Conservation (phyloP, 2,113 vertebrate species). For the Epinephelus cyanopodus region DNA sequence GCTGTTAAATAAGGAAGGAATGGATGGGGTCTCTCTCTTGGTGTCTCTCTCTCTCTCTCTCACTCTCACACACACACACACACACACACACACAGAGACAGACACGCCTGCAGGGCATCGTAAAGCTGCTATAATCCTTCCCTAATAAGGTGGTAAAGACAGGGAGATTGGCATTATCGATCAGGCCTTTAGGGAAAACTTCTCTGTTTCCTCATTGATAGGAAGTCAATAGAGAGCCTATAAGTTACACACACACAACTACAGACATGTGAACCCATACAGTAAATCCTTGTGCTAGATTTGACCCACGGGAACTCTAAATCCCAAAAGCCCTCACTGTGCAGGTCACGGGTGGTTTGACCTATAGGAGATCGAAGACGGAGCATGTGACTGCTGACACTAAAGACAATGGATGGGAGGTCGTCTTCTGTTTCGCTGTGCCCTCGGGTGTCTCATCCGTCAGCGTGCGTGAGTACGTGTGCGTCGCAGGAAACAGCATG, state of each 20-base stretch:
- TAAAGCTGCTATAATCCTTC: constrained; percentile 58
- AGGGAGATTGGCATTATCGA: constrained; percentile 60
- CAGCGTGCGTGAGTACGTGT: not conserved
- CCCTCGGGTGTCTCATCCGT: constrained; percentile 21
- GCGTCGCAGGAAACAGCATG: not conserved
- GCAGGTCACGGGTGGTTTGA: constrained; percentile 37
- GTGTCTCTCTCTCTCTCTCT: not conserved
- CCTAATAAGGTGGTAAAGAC: constrained; percentile 73
- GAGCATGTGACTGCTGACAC: constrained; percentile 54
- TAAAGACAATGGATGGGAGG: constrained; percentile 44
- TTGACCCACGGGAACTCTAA: constrained; percentile 54
- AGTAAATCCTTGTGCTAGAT: constrained; percentile 28
- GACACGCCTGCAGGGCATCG: constrained; percentile 3
- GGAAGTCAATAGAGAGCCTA: constrained; percentile 52
- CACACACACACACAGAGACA: constrained; percentile 26
- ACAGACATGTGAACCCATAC: not conserved
- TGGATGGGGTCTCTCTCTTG: constrained; percentile 20
- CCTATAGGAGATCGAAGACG: constrained; percentile 67
- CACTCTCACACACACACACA: too few species aligned
- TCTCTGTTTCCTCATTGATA: constrained; percentile 48
- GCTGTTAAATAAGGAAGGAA: constrained; percentile 48
- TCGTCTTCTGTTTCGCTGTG: constrained; percentile 33
- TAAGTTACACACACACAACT: constrained; percentile 31
- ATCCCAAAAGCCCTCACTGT: constrained; percentile 63
- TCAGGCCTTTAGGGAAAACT: constrained; percentile 53